Percentiles rank a stretch among this genome's conserved stretches.
These are phyloP conservation scores for Actinemys pallida DNA, from an alignment of 2,113 vertebrate species.

Conservation along the genomic window DNA sequence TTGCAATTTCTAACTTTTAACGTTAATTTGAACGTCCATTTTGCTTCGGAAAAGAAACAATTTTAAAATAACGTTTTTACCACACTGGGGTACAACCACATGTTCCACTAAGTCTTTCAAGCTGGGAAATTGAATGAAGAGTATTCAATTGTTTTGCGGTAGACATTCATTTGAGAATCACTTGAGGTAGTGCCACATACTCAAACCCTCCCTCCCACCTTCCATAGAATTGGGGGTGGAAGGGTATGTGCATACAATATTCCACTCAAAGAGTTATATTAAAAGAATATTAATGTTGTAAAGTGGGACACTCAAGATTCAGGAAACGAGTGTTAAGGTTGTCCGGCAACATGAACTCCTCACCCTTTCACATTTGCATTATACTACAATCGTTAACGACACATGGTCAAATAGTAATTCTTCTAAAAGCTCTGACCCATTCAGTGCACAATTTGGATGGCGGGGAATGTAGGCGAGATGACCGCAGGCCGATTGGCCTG, in stretches of 20 bases:
- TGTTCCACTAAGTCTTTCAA: background rate
- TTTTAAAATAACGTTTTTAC: conserved; percentile 5
- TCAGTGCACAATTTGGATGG: background rate
- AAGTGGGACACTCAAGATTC: background rate
- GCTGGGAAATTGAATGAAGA: rapidly evolving
- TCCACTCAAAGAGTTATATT: conserved; percentile 56
- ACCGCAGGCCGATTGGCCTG: background rate
- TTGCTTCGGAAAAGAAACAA: background rate
- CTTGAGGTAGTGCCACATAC: conserved; percentile 46
- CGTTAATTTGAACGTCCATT: background rate
- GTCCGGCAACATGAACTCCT: conserved; percentile 32
- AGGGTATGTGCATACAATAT: conserved; percentile 52
- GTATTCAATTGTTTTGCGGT: background rate
- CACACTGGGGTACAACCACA: background rate
- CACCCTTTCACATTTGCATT: background rate
- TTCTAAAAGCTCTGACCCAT: background rate
- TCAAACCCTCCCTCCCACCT: conserved; percentile 68
- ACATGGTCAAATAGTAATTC: background rate
- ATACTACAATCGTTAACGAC: background rate
- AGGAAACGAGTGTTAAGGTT: conserved; percentile 3
- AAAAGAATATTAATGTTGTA: conserved; percentile 59
- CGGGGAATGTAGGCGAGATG: background rate
- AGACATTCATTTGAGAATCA: conserved; percentile 17
- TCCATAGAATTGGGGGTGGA: conserved; percentile 65
- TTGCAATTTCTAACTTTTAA: background rate